These are phyloP conservation scores for Catamblyrhynchus diadema DNA, from an alignment of 2,797 vertebrate species.

Conservation along the genomic window DNA sequence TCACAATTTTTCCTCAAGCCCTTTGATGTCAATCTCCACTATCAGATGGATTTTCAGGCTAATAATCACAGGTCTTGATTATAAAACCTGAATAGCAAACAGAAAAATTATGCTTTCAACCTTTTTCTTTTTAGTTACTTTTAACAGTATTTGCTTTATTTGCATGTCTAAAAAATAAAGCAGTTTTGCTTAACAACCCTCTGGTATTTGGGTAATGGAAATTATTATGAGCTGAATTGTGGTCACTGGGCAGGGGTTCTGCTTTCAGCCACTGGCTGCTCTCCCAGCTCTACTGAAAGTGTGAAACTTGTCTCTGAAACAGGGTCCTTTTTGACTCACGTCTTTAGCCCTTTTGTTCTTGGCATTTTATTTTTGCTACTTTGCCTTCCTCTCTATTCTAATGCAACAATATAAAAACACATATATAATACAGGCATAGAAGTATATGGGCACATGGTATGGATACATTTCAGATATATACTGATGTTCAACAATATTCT, in stretches of 20 bases:
- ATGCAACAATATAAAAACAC: neutral
- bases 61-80: neutral
- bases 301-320: neutral
- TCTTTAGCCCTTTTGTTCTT: neutral
- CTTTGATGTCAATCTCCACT: neutral
- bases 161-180: neutral
- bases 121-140: neutral
- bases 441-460: neutral
- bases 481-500: neutral
- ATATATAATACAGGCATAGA: neutral
- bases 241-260: neutral
- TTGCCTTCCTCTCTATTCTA: neutral
- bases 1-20: neutral
- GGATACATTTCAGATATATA: neutral
- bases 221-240: neutral
- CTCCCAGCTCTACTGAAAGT: neutral
- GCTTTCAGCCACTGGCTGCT: neutral
- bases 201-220: neutral
- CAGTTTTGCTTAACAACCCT: neutral
- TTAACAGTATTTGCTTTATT: neutral
- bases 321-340: neutral
- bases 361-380: neutral
- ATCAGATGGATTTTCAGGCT: neutral
- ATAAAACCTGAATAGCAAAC: neutral
- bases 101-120: neutral